Base-by-base conservation (phyloP, 2,113 vertebrate genomes). In the Gulo gulo region DNA sequence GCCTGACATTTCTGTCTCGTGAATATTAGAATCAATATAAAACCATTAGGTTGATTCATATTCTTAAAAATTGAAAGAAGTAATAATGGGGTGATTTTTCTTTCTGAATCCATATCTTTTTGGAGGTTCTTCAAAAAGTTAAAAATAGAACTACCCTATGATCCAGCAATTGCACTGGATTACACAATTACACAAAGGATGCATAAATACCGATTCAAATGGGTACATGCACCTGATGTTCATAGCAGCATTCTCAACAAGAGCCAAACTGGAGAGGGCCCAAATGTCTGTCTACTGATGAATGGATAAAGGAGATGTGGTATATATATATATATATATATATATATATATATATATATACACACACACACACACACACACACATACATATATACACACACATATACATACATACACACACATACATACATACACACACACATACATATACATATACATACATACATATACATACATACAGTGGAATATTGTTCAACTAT, bases 381-480 rank as follows among this genome's bases (percentile, higher is more conserved):
- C 1, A 47, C 1, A 47, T 47, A 47, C 4, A 42, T 42, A 42
- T 4, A 42, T 16, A 52, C 1, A 50, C 5, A 13, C 2, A 50
- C 3, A 50, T 3, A 50, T 2, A 50, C 3, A 50, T 2, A 50
- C 3, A 50, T 0, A 52, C 4, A 52, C 14, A 52, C 5, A 52
- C 45, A 47, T 5, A 47, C 8, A 47, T 1, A 47, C 1, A 47
- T 1, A 47, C 8, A 47, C 8, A 47, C 45, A 47, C 45, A 47
- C 7, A 39, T 39, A 39, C 3, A 39, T 3, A 39, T 3, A 39
- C 39, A 39, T 3, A 47, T 3, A 50, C 5, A 50, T 2, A 50
- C 3, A 50, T 3, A 50, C 13, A 50, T 13, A 50, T 2, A 50
- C 3, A 50, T 2, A 52, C 4, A 52, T 52, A 52, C 5, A 52